These are phyloP conservation scores for Mesopsocus fuscifrons DNA, from an alignment of 2,888 invertebrate species.

Conservation along the genomic window DNA sequence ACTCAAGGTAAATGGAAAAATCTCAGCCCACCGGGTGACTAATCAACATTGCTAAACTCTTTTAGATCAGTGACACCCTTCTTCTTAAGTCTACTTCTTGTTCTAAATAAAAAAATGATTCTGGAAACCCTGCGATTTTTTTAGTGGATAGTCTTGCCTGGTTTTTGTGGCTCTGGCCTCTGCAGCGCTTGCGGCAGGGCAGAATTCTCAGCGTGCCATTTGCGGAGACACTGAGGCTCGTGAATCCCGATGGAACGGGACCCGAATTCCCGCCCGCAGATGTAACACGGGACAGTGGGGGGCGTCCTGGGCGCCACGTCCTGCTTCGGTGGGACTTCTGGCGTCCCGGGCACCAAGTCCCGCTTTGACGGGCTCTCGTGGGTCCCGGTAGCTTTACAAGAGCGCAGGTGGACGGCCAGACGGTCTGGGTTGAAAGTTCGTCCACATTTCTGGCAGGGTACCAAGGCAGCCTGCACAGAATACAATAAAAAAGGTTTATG, in stretches of 20 bases:
- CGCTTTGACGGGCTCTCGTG: neutral
- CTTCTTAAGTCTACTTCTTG: no score
- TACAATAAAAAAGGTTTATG: conserved; percentile 10
- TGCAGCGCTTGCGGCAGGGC: conserved; percentile 33
- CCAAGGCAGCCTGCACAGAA: conserved; percentile 24
- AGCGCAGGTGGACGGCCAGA: conserved; percentile 35
- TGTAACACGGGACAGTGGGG: conserved; percentile 33
- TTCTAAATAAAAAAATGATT: no score
- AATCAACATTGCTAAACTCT: no score
- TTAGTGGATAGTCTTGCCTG: no score
- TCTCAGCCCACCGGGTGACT: no score
- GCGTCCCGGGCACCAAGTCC: neutral
- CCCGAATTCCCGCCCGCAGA: conserved; percentile 44
- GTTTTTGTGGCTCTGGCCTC: conserved; percentile 35
- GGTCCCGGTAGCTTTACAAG: conserved; percentile 11
- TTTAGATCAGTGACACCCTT: no score
- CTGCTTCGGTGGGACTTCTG: neutral
- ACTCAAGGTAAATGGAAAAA: no score
- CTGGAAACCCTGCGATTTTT: no score
- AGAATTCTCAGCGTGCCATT: conserved; percentile 41
- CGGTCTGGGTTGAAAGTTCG: conserved; percentile 49
- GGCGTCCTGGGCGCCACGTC: conserved; percentile 12
- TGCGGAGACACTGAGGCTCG: conserved; percentile 44
- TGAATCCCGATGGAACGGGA: conserved; percentile 39
- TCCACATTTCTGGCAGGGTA: conserved; percentile 43